These are phyloP conservation scores for Aplodontia rufa DNA, from an alignment of 2,113 vertebrate species.

Conservation along the genomic window DNA sequence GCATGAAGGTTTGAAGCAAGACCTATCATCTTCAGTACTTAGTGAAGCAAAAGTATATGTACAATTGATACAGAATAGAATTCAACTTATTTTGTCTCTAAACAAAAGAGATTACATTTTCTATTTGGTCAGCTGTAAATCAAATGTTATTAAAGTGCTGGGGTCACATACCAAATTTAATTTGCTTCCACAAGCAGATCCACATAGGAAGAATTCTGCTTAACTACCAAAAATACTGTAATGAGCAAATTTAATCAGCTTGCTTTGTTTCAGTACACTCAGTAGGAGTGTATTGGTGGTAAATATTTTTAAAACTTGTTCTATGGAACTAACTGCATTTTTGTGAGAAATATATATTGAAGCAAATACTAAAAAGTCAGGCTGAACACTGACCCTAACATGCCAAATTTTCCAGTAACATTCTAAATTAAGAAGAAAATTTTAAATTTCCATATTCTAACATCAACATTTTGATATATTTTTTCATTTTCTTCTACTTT, in stretches of 20 bases:
- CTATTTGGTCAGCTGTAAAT: constrained; percentile 48
- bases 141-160: constrained; percentile 45
- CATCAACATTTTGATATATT: background rate
- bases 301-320: constrained; percentile 6
- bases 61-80: background rate
- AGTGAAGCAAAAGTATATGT: background rate
- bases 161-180: constrained; percentile 57
- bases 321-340: background rate
- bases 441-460: background rate
- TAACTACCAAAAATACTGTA: background rate
- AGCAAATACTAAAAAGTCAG: constrained; percentile 5
- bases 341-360: background rate
- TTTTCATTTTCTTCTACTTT: background rate
- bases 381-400: background rate
- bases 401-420: constrained; percentile 2
- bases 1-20: background rate
- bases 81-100: constrained; percentile 34
- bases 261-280: background rate
- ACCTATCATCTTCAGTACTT: background rate
- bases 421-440: background rate
- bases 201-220: background rate
- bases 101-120: constrained; percentile 37
- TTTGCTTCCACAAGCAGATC: constrained; percentile 44
- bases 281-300: background rate
- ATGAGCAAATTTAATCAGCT: background rate